A percentile compares a stretch with the other conserved stretches of the same genome.
These are phyloP conservation scores for Ivindomyrus marchei DNA, from an alignment of 2,113 vertebrate species.

Conservation along the genomic window DNA sequence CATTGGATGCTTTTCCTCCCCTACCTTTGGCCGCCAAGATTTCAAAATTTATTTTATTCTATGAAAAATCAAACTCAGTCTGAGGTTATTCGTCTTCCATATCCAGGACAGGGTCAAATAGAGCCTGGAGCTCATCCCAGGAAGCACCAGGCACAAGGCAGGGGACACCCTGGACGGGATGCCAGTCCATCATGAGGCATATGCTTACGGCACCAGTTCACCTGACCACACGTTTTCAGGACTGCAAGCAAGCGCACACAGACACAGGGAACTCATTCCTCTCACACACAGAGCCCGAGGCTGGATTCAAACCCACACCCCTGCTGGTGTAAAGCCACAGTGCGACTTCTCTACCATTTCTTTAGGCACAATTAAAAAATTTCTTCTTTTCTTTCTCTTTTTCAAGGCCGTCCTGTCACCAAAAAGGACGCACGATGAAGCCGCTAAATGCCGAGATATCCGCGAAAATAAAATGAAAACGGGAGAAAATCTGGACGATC, in stretches of 20 bases:
- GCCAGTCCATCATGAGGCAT: not conserved
- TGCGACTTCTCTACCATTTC: not conserved
- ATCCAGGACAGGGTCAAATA: not conserved
- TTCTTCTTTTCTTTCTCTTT: not conserved
- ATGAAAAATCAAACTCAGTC: not conserved
- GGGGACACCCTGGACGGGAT: not conserved
- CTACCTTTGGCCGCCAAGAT: not conserved
- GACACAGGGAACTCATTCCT: not conserved
- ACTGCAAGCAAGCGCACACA: not conserved
- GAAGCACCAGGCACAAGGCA: not conserved
- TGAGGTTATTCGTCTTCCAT: not conserved
- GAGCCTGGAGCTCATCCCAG: not conserved
- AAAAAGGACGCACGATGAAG: not conserved
- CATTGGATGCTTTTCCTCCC: not conserved
- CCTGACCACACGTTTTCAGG: not conserved
- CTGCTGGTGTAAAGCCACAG: not conserved
- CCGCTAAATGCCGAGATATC: conserved; percentile 19
- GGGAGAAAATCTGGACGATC: conserved; percentile 30
- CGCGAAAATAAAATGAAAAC: conserved; percentile 28
- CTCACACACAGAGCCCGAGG: not conserved
- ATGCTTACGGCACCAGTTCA: not conserved
- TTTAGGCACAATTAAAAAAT: not conserved
- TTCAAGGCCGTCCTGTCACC: conserved; percentile 9
- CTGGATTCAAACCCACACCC: not conserved
- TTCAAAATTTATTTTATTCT: not conserved